These are phyloP conservation scores for Lophotriccus pileatus DNA, from an alignment of 2,797 vertebrate genomes.

Conservation along the genomic window DNA sequence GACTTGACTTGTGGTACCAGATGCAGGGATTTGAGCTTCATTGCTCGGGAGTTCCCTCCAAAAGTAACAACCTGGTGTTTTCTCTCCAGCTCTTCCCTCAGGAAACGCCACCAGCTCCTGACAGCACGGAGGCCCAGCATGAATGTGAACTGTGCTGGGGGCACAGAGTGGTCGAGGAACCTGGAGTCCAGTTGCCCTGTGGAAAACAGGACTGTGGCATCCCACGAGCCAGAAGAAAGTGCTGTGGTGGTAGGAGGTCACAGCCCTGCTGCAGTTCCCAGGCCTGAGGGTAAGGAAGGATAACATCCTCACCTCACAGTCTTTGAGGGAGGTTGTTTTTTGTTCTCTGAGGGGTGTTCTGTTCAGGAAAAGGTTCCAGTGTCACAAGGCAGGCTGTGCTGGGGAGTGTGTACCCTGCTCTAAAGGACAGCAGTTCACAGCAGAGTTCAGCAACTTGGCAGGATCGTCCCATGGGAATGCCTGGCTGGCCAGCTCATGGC, in stretches of 20 bases:
- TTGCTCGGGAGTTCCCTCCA: neutral
- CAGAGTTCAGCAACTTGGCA: neutral
- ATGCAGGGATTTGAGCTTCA: neutral
- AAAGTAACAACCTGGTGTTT: neutral
- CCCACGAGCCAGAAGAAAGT: constrained; percentile 51
- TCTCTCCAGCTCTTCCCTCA: constrained; percentile 59
- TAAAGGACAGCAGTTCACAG: neutral
- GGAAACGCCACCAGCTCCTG: constrained; percentile 25
- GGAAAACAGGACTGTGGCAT: constrained; percentile 21
- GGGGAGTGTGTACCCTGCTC: neutral
- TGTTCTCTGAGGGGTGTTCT: neutral
- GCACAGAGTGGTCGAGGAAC: constrained; percentile 47
- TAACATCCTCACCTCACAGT: neutral
- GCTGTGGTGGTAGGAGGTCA: constrained; percentile 41
- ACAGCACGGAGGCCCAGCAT: constrained; percentile 54
- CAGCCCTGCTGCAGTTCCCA: constrained; percentile 25
- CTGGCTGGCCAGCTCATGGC: neutral
- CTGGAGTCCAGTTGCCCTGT: constrained; percentile 45
- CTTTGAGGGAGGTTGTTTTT: neutral
- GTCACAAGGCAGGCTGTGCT: neutral
- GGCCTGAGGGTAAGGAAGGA: constrained; percentile 61
- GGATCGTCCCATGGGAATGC: too few species aligned
- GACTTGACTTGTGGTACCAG: neutral
- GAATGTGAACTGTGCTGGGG: constrained; percentile 54
- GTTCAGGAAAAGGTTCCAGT: neutral